These are phyloP conservation scores for Callopanchax toddi DNA, from an alignment of 2,113 vertebrate species.

Conservation along the genomic window DNA sequence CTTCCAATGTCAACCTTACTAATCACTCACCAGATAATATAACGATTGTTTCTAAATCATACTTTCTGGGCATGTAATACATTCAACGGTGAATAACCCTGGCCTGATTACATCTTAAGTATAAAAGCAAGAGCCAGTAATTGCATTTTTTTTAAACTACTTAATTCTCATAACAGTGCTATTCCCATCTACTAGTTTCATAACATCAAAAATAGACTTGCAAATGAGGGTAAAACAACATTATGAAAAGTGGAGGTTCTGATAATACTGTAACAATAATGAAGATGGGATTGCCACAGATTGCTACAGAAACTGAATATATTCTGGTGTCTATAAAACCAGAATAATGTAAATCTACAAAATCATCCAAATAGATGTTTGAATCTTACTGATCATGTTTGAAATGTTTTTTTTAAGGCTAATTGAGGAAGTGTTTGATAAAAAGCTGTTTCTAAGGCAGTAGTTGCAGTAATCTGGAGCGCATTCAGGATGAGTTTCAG, in stretches of 20 bases:
- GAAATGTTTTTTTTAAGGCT: conserved; percentile 48
- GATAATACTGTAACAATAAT: conserved; percentile 29
- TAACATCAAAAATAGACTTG: conserved; percentile 10
- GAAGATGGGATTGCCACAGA: conserved; percentile 60
- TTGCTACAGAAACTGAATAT: conserved; percentile 65
- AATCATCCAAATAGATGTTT: conserved; percentile 15
- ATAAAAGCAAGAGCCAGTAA: neutral
- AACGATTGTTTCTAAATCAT: neutral
- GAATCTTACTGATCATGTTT: conserved; percentile 22
- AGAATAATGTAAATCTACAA: neutral
- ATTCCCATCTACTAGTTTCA: conserved; percentile 15
- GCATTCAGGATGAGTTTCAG: conserved; percentile 70
- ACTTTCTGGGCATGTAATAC: too few species aligned
- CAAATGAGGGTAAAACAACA: conserved; percentile 36
- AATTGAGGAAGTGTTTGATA: conserved; percentile 14
- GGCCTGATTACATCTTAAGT: conserved; percentile 5
- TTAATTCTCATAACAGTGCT: conserved; percentile 7
- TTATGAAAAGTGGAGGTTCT: conserved; percentile 33
- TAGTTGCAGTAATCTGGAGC: conserved; percentile 72
- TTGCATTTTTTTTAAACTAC: neutral
- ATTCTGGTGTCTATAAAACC: conserved; percentile 18
- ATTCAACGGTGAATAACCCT: neutral
- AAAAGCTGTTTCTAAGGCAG: conserved; percentile 46
- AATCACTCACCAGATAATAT: neutral
- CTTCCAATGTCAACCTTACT: too few species aligned